These are phyloP conservation scores for Acleris sparsana DNA, from an alignment of 2,888 invertebrate genomes.

Conservation along the genomic window DNA sequence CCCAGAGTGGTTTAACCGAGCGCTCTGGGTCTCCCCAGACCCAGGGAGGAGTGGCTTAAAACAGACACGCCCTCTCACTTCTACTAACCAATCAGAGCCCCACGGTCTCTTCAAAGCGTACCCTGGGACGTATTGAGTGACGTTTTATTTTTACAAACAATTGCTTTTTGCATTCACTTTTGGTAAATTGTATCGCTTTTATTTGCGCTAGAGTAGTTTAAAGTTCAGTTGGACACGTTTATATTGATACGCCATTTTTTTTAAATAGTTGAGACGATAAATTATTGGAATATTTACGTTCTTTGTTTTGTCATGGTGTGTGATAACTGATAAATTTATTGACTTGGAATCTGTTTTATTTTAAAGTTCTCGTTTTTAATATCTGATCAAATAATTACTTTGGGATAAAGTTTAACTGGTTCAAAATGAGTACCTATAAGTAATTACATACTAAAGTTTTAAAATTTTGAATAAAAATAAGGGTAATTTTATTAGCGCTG, in stretches of 20 bases:
- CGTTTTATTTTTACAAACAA: conserved; percentile 75
- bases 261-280: conserved; percentile 20
- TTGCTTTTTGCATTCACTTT: conserved; percentile 58
- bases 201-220: conserved; percentile 56
- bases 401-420: too few relatives aligned
- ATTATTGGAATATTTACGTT: conserved; percentile 13
- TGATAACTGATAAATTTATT: not conserved
- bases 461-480: too few relatives aligned
- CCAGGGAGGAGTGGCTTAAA: conserved; percentile 65
- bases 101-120: conserved; percentile 67
- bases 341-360: not conserved
- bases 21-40: conserved; percentile 62
- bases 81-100: conserved; percentile 57
- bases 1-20: conserved; percentile 76
- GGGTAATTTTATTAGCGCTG: too few relatives aligned
- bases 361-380: not conserved
- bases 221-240: conserved; percentile 33
- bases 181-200: conserved; percentile 67
- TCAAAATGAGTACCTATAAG: too few relatives aligned
- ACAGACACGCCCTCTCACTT: conserved; percentile 65
- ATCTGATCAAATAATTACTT: too few relatives aligned
- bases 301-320: not conserved
- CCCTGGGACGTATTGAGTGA: conserved; percentile 77
- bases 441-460: too few relatives aligned
- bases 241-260: conserved; percentile 25